Percentiles rank a stretch among this genome's conserved stretches.
These are phyloP conservation scores for Henricia sp. DNA, from an alignment of 53 echinoderm and acorn worm species.

Conservation along the genomic window DNA sequence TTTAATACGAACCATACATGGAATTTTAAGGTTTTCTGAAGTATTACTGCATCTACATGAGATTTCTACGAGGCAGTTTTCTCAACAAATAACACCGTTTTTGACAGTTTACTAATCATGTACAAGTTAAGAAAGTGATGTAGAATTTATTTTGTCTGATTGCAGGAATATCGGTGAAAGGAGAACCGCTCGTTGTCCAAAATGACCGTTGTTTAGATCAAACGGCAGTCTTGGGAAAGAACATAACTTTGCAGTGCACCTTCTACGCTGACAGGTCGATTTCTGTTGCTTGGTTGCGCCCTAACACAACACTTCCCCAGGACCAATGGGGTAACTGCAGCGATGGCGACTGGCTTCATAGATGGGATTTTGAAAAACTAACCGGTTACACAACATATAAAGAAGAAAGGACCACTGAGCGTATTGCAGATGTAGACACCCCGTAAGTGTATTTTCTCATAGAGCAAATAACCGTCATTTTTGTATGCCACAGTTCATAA, in stretches of 20 bases:
- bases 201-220: constrained; percentile 9
- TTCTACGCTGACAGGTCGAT: background rate
- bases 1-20: too few species aligned
- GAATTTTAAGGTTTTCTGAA: too few species aligned
- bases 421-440: too few species aligned
- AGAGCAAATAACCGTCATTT: too few species aligned
- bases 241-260: background rate
- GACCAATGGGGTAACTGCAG: background rate
- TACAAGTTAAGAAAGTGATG: background rate
- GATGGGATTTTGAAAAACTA: background rate
- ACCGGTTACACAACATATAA: background rate
- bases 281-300: constrained; percentile 5
- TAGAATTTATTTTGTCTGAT: background rate
- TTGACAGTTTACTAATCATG: too few species aligned
- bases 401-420: too few species aligned
- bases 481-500: too few species aligned
- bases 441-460: too few species aligned
- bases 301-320: background rate
- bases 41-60: too few species aligned
- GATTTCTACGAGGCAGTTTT: too few species aligned
- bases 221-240: constrained; percentile 3
- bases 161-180: background rate
- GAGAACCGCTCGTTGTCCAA: background rate
- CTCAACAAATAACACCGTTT: too few species aligned
- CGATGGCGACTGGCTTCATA: background rate